Evolutionary conservation across 2,797 vertebrate genomes (phyloP), one percentile per base, ranked within the genome.

Genomic region (Leuciscus waleckii): DNA sequence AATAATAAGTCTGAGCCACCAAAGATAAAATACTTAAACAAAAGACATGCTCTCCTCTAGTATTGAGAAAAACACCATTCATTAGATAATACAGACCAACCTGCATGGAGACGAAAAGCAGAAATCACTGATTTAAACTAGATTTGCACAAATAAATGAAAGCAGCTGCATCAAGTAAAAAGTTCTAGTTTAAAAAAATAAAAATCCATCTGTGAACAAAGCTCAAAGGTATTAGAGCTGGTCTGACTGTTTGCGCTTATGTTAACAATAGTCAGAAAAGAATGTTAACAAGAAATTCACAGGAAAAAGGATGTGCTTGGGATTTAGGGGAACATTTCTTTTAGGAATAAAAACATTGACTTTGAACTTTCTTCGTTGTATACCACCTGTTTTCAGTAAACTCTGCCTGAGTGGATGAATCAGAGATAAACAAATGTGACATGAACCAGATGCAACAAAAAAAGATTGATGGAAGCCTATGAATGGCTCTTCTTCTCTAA

Each of bases 311-410:
- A 63, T n/a, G 39, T 61, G n/a, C 68, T 46, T 49, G 26, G 29
- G 21, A 74, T 35, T 82, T 16, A 26, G 74, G 69, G 29, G 39
- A 17, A 43, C 63, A 73, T 14, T 83, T 19, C 3, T 63, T 75
- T 83, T 35, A 43, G 63, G n/a, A 84, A 84, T 32, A 43, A 43
- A 77, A 69, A 69, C 49, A 68, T 0, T 68, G 73, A 76, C 61
- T 37, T 68, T 29, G 37, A 84, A 68, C 49, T 84, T 68, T 35
- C 63, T 84, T 56, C 7, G 8, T 43, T 56, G 23, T 29, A 58
- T 32, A 21, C 37, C 11, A n/a, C 37, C 74, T 78, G 63, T 68
- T 77, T 78, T 78, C 43, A 78, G 65, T 77, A 43, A 70, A 83
- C 23, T 69, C 67, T 46, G 7, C 23, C 26, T 49, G 39, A 63